A percentile compares a stretch with the other conserved stretches of the same genome.
phyloP scores from a whole-genome alignment of 2,113 vertebrate species.

The Epinephelus moara region DNA sequence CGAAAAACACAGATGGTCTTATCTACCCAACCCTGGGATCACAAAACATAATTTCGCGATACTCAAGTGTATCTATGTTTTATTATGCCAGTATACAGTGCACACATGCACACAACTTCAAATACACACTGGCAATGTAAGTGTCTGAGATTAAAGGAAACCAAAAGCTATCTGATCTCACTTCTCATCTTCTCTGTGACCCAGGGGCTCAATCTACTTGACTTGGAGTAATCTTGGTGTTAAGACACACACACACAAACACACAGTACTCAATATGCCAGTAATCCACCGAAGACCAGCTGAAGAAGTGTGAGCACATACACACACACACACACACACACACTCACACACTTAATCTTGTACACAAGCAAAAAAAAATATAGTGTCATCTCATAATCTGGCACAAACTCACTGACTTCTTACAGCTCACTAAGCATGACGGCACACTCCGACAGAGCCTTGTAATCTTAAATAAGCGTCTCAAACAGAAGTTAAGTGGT shows the following conservation, averaged over 20 bases:
- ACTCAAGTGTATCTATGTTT: no score
- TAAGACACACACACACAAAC: conserved; percentile 50
- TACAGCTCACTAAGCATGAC: conserved; percentile 26
- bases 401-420: conserved; percentile 46
- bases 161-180: conserved; percentile 61
- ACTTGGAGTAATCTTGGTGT: conserved; percentile 78
- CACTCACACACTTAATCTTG: conserved; percentile 56
- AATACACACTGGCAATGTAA: conserved; percentile 23
- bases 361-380: conserved; percentile 1
- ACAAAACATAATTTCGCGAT: no score
- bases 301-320: conserved; percentile 63
- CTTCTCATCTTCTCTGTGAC: conserved; percentile 71
- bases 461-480: conserved; percentile 64
- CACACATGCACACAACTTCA: not conserved
- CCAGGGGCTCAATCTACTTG: conserved; percentile 68
- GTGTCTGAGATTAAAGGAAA: conserved; percentile 70
- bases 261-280: conserved; percentile 48
- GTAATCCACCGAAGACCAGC: conserved; percentile 69
- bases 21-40: no score
- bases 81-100: no score
- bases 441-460: conserved; percentile 13
- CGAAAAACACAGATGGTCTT: no score
- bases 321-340: conserved; percentile 45
- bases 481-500: conserved; percentile 58
- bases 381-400: conserved; percentile 56